Base-by-base conservation (phyloP, 2,888 invertebrate species). In the Sinopyrophorus schimmeli region DNA sequence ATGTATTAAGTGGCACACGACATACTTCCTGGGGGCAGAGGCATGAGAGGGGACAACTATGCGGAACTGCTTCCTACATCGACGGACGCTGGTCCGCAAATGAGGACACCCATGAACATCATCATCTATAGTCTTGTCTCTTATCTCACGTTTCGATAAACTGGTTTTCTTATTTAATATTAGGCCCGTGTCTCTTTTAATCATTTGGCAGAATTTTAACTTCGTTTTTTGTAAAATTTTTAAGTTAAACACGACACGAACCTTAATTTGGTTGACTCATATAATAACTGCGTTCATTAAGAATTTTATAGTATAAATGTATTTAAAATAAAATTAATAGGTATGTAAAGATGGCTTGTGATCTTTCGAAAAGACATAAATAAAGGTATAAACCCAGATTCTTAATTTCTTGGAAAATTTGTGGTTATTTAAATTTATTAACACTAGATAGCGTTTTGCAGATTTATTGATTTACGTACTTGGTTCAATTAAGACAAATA, bases 31-130 rank as follows among this genome's bases (percentile, higher is more conserved):
- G 26, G 47, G 57, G 58, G 42, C 53, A 47, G 53, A 47, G 58
- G 48, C 46, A 55, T 41, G 59, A 47, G 56, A 39, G 53, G 50
- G 55, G 58, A 55, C 53, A 54, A 55, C 67, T 65, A 69, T 67
- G 69, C 69, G 70, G 70, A 70, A 70, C 67, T 66, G 67, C 71
- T 71, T 71, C 71, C 72, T 70, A 72, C 71, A 68, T 64, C 63
- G 65, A 65, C 65, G 66, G 66, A 68, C 67, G 63, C 31, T 62
- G 66, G 63, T 66, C 63, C 64, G 63, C 64, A 60, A 68, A 69
- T 65, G 68, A 67, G 69, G 69, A 68, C 68, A 69, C 61, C 58
- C 54, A 56, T 61, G 52, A 56, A 43, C 50, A 57, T 52, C 53
- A 55, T 53, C 52, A 46, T 52, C 44, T 49, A 40, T 27, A 30